These are phyloP conservation scores for Lytechinus pictus DNA, from an alignment of 35 echinoderm and acorn worm species.

Conservation along the genomic window DNA sequence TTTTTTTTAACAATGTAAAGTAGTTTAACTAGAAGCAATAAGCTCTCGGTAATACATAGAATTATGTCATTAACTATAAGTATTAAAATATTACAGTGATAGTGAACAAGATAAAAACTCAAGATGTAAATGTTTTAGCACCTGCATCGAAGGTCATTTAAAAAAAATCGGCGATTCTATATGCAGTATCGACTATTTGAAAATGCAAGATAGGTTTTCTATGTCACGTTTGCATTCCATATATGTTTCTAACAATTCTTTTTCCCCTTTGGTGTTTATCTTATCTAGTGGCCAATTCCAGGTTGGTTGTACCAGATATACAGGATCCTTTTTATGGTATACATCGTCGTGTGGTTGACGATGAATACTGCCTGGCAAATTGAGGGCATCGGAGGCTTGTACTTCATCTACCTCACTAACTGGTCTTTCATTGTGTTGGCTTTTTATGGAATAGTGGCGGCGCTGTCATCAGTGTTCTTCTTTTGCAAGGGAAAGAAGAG, in stretches of 20 bases:
- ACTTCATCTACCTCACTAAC: conserved; percentile 31
- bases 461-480: not conserved
- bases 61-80: no score
- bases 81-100: no score
- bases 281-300: conserved; percentile 20
- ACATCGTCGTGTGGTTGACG: conserved; percentile 3
- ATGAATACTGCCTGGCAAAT: not conserved
- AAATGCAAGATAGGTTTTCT: no score
- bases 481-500: not conserved
- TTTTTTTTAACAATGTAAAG: no score
- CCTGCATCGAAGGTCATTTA: no score
- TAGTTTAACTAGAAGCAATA: no score
- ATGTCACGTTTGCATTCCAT: no score
- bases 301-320: not conserved
- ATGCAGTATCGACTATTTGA: no score
- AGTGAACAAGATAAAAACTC: no score
- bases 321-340: conserved; percentile 8
- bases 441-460: not conserved
- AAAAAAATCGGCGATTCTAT: no score
- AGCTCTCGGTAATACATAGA: no score
- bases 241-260: not conserved
- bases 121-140: no score
- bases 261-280: not conserved
- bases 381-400: not conserved
- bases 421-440: not conserved